phyloP scores from a whole-genome alignment of 2,113 vertebrate genomes.

The Microtus pennsylvanicus region DNA sequence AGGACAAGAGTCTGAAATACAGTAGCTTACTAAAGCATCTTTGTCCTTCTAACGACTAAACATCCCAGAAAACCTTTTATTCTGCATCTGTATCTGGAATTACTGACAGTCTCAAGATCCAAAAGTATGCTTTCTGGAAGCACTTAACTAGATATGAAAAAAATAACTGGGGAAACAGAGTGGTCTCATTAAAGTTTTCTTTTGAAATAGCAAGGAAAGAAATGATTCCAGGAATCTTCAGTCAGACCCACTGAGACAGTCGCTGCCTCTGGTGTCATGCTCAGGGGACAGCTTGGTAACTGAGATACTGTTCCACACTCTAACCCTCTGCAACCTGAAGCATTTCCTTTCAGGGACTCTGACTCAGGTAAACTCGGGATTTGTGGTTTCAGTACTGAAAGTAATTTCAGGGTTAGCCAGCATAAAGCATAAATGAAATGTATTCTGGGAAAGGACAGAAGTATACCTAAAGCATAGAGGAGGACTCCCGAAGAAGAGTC shows the following conservation, averaged over 20 bases:
- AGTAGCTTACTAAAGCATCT: accelerated
- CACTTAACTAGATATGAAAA: conserved; percentile 51
- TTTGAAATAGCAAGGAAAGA: neutral
- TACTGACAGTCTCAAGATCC: conserved; percentile 9
- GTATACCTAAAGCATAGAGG: neutral
- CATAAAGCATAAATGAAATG: neutral
- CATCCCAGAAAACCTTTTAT: neutral
- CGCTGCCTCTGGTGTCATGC: neutral
- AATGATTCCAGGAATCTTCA: neutral
- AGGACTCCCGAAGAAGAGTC: neutral
- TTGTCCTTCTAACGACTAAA: neutral
- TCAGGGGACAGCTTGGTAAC: neutral
- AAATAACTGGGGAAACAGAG: conserved; percentile 10
- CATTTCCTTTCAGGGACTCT: neutral
- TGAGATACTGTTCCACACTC: neutral
- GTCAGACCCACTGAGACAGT: neutral
- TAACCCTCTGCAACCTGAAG: neutral
- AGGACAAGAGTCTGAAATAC: neutral
- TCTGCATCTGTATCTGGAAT: conserved; percentile 28
- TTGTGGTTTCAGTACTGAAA: neutral
- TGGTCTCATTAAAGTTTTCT: neutral
- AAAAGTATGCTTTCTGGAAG: conserved; percentile 23
- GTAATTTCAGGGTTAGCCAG: neutral
- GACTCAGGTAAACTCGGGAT: neutral
- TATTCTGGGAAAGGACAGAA: neutral